Evolutionary conservation across 1,140 invertebrate genomes (phyloP), one percentile per base, ranked within the genome.

Genomic region (Drosophila kurseongensis): DNA sequence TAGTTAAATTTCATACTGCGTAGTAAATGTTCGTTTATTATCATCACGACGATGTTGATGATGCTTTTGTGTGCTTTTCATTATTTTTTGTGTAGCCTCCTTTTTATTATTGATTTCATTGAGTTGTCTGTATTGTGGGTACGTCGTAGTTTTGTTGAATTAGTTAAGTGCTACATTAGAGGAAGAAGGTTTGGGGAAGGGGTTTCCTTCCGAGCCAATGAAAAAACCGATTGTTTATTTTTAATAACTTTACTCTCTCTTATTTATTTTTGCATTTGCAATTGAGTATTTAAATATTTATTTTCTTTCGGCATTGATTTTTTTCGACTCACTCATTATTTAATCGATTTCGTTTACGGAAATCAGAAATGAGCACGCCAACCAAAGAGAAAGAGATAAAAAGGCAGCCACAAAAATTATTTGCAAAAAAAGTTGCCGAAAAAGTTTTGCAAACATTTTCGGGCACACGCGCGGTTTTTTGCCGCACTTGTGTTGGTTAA

Each of bases 91-190:
- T 59, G 57, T 63, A 13, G n/a, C 12, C 35, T 61, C 56, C 47
- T 18, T 50, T 61, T 60, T 76, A 56, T 66, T 85, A 85, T 85
- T 82, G 82, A 85, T 85, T 85, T 85, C 65, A 85, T 77, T 73
- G 68, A 73, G 56, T 72, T 74, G 65, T 74, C 79, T 52, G 59
- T 57, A 47, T 63, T 55, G 42, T 16, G 62, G 36, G 72, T 36
- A 76, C 83, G 78, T 68, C 82, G 83, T 79, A 86, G 82, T 79
- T 76, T 89, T 86, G 83, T 86, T 86, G 83, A 83, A 79, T 86
- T 88, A 88, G 83, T 79, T 86, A 86, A 88, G 83, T 86, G 83
- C 65, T 69, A 68, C 75, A 76, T 88, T 69, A 83, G 81, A 75
- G 56, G 29, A 52, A 65, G 27, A 23, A 32, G 16, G 27, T 16